phyloP scores from a whole-genome alignment of 1,140 invertebrate genomes.

The Oscheius sp. region DNA sequence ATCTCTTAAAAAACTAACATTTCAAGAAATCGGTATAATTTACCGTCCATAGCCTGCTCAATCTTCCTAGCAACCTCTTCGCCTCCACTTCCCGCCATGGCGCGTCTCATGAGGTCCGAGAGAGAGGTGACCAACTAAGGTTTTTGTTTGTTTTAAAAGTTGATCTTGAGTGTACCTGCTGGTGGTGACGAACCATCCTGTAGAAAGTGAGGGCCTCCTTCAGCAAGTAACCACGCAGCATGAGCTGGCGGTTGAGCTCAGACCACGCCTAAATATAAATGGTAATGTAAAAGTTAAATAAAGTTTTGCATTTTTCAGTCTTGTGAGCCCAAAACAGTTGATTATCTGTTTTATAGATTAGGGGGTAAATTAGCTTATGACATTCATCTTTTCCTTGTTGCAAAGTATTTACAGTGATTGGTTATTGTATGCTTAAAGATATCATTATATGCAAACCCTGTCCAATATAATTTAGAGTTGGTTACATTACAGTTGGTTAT shows the following conservation, averaged over 20 bases:
- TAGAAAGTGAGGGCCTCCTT: conserved; percentile 67
- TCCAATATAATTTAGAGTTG: no score
- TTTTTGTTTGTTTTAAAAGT: not conserved
- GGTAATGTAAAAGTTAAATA: no score
- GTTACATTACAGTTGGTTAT: no score
- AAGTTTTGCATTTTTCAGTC: no score
- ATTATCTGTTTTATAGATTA: conserved; percentile 16
- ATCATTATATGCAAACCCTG: no score
- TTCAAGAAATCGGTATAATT: not conserved
- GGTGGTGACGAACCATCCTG: conserved; percentile 39
- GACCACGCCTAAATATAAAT: conserved; percentile 76
- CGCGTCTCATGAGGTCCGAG: conserved; percentile 8
- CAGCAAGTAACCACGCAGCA: conserved; percentile 74
- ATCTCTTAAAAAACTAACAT: conserved; percentile 35
- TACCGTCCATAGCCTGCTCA: conserved; percentile 20
- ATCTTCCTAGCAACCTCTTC: not conserved
- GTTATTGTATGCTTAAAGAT: no score
- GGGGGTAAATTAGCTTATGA: no score
- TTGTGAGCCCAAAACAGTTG: no score
- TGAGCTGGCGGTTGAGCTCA: conserved; percentile 77
- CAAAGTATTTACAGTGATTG: no score
- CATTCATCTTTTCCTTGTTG: no score
- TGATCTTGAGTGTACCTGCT: conserved; percentile 17
- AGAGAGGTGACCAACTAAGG: not conserved
- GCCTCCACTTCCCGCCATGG: conserved; percentile 16